Conservation (phyloP, 2,888 invertebrate genomes). For the Dryocosmus kuriphilus region DNA sequence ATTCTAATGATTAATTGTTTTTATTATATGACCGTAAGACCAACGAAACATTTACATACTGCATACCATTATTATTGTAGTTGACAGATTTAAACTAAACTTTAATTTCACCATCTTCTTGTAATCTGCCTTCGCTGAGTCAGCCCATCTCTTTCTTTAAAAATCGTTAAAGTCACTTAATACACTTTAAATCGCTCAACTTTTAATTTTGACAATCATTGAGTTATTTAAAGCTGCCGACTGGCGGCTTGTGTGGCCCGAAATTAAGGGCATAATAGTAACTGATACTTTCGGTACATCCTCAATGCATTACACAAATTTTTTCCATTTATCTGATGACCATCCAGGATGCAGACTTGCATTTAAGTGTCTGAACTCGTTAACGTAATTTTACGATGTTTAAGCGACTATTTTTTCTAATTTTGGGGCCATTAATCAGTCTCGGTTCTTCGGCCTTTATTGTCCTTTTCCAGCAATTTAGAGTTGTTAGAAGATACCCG, state of each 20-base stretch:
- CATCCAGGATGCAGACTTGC: slow-evolving; percentile 5
- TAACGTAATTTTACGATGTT: slow-evolving; percentile 73
- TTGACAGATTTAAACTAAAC: background rate
- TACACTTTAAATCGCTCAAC: background rate
- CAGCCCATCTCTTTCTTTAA: background rate
- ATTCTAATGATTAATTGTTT: too few species aligned
- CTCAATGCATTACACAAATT: slow-evolving; percentile 7
- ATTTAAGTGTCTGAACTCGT: slow-evolving; percentile 62
- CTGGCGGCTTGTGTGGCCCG: background rate
- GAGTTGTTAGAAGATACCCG: background rate
- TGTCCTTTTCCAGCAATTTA: slow-evolving; percentile 2
- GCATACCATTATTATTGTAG: too few species aligned
- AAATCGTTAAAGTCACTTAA: slow-evolving; percentile 1
- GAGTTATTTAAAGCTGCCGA: background rate
- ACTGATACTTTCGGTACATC: slow-evolving; percentile 2
- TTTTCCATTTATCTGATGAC: slow-evolving; percentile 5
- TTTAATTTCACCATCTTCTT: background rate
- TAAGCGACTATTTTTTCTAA: slow-evolving; percentile 58
- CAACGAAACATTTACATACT: too few species aligned
- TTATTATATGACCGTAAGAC: too few species aligned
- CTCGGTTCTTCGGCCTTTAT: background rate
- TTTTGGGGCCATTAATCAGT: slow-evolving; percentile 55
- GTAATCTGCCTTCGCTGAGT: background rate
- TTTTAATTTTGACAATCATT: slow-evolving; percentile 7
- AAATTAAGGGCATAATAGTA: slow-evolving; percentile 7